Conservation (phyloP, 2,888 invertebrate species). For the Lysandra bellargus region DNA sequence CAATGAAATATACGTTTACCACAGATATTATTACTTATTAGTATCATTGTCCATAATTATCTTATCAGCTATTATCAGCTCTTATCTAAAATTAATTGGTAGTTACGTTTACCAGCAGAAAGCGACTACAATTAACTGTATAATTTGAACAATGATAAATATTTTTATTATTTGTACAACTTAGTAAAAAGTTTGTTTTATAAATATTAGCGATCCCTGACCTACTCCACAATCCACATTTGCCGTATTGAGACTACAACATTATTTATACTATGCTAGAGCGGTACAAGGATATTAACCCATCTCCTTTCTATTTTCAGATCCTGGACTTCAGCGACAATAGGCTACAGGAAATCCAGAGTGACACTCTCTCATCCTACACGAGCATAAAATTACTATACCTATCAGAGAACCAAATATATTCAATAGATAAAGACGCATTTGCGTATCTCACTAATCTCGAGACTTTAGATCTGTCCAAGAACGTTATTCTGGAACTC, state of each 20-base stretch:
- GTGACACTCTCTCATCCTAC: constrained; percentile 74
- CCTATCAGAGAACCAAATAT: constrained; percentile 80
- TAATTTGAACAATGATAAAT: constrained; percentile 22
- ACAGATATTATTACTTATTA: not conserved
- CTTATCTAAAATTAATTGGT: constrained; percentile 41
- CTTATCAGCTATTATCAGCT: constrained; percentile 41
- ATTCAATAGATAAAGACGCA: constrained; percentile 75
- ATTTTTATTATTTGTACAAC: constrained; percentile 32
- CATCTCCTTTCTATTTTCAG: constrained; percentile 57
- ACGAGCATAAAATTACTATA: constrained; percentile 78
- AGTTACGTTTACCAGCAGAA: constrained; percentile 31
- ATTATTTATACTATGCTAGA: no score
- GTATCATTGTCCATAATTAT: constrained; percentile 36
- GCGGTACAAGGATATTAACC: not conserved
- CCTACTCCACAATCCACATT: not conserved
- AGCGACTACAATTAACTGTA: constrained; percentile 32
- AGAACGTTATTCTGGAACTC: constrained; percentile 74
- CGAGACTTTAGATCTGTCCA: constrained; percentile 78
- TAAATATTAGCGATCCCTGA: constrained; percentile 35
- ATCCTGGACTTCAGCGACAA: constrained; percentile 81
- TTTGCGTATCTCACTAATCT: constrained; percentile 72
- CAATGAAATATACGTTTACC: constrained; percentile 15
- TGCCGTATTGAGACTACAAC: no score
- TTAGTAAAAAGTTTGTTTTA: constrained; percentile 33
- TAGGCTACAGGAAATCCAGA: constrained; percentile 73